These are phyloP conservation scores for Linnaemya tessellans DNA, from an alignment of 2,888 invertebrate species.

Conservation along the genomic window DNA sequence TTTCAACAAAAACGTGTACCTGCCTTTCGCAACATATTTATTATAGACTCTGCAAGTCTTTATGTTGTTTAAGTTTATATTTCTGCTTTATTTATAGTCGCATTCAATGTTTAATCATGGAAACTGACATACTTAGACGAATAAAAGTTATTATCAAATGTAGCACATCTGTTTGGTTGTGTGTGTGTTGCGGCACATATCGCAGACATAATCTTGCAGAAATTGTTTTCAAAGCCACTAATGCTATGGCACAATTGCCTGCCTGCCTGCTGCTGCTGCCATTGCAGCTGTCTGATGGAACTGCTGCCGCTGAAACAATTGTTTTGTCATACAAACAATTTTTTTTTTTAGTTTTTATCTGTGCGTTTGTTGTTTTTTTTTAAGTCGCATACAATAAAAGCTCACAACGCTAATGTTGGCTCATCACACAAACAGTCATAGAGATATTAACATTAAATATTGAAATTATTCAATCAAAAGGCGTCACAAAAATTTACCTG, in stretches of 20 bases:
- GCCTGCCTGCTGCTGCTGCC: slow-evolving; percentile 25
- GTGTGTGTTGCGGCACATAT: slow-evolving; percentile 23
- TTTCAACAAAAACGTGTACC: slow-evolving; percentile 14
- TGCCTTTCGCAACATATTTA: slow-evolving; percentile 47
- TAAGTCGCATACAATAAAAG: not conserved
- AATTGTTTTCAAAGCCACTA: slow-evolving; percentile 44
- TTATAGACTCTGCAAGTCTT: slow-evolving; percentile 25
- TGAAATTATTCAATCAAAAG: not conserved
- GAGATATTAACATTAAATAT: not conserved
- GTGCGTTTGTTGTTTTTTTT: slow-evolving; percentile 9
- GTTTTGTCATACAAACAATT: slow-evolving; percentile 12
- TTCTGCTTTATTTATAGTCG: slow-evolving; percentile 19
- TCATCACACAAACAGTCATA: not conserved
- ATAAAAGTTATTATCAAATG: slow-evolving; percentile 62
- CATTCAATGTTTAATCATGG: slow-evolving; percentile 52
- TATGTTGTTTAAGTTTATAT: slow-evolving; percentile 25
- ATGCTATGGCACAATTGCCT: slow-evolving; percentile 58
- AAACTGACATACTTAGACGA: slow-evolving; percentile 56
- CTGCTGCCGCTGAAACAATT: not conserved
- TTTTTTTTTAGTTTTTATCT: slow-evolving; percentile 6
- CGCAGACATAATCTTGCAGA: slow-evolving; percentile 30
- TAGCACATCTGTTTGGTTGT: slow-evolving; percentile 50
- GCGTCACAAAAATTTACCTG: not conserved
- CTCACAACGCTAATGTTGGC: not conserved
- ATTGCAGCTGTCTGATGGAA: not conserved